Evolutionary conservation across 2,113 vertebrate species (phyloP).

Genomic region (Syngnathus typhle): DNA sequence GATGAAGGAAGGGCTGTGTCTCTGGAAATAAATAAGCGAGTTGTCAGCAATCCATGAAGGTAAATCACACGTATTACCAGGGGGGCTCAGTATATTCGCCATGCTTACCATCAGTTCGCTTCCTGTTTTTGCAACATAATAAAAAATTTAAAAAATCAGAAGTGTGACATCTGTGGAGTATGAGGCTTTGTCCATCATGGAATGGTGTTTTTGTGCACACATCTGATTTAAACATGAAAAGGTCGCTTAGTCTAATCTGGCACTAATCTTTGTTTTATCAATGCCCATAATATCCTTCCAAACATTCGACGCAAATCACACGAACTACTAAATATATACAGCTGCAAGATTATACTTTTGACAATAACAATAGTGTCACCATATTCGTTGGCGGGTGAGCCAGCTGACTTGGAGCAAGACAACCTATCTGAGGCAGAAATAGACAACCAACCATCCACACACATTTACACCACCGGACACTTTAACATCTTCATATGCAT

Average conservation of each 20-base stretch:
- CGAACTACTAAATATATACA: background rate
- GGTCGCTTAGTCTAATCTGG: background rate
- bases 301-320: background rate
- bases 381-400: background rate
- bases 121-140: too few relatives aligned
- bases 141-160: too few relatives aligned
- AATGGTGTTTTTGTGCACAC: background rate
- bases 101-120: too few relatives aligned
- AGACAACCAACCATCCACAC: background rate
- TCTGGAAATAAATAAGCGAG: slow-evolving; percentile 16
- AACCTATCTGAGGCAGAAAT: background rate
- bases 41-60: slow-evolving; percentile 35
- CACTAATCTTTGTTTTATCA: background rate
- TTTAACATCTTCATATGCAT: background rate
- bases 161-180: too few relatives aligned
- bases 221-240: background rate
- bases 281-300: background rate
- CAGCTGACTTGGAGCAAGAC: background rate
- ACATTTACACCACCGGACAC: background rate
- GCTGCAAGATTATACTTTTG: background rate
- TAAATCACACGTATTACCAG: slow-evolving; percentile 25
- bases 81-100: background rate
- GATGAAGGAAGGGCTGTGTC: background rate
- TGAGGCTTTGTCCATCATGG: too few relatives aligned
- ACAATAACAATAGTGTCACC: background rate